These are phyloP conservation scores for Lasioglossum villosulum DNA, from an alignment of 2,888 invertebrate genomes.

Conservation along the genomic window DNA sequence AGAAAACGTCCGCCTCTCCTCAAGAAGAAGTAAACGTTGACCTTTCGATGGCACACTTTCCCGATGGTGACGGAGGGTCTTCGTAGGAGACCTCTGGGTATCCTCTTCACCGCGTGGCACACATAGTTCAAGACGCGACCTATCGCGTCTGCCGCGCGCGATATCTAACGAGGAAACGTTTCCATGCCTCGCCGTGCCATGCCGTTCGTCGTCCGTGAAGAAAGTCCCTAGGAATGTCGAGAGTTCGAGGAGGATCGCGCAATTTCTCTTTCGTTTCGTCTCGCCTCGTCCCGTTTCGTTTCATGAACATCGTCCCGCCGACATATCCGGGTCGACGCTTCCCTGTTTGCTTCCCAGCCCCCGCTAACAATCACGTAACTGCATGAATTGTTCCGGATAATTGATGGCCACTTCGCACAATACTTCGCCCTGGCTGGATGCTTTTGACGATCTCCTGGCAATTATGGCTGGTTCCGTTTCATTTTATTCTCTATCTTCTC, in stretches of 20 bases:
- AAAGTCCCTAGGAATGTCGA: conserved; percentile 59
- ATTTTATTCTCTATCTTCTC: too few relatives aligned
- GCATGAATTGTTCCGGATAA: not conserved
- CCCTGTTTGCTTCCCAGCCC: not conserved
- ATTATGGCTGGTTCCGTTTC: not conserved
- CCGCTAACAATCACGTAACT: not conserved
- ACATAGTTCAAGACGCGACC: conserved; percentile 68
- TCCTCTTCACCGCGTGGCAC: conserved; percentile 65
- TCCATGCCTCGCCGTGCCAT: conserved; percentile 6
- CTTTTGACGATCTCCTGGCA: not conserved
- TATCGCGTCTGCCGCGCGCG: conserved; percentile 50
- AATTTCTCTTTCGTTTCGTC: conserved; percentile 59
- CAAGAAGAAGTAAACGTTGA: conserved; percentile 72
- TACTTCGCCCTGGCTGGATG: not conserved
- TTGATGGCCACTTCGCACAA: not conserved
- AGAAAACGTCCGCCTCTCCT: conserved; percentile 53
- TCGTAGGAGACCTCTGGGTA: conserved; percentile 40
- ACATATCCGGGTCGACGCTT: conserved; percentile 3
- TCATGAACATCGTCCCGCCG: conserved; percentile 22
- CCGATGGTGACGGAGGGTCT: conserved; percentile 65
- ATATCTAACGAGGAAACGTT: conserved; percentile 54
- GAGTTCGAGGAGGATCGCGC: conserved; percentile 28
- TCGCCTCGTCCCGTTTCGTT: conserved; percentile 2
- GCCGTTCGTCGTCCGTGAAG: conserved; percentile 30
- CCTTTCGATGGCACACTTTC: conserved; percentile 81